Conservation (phyloP, 2,797 vertebrate genomes). For the Scarus forsteni region DNA sequence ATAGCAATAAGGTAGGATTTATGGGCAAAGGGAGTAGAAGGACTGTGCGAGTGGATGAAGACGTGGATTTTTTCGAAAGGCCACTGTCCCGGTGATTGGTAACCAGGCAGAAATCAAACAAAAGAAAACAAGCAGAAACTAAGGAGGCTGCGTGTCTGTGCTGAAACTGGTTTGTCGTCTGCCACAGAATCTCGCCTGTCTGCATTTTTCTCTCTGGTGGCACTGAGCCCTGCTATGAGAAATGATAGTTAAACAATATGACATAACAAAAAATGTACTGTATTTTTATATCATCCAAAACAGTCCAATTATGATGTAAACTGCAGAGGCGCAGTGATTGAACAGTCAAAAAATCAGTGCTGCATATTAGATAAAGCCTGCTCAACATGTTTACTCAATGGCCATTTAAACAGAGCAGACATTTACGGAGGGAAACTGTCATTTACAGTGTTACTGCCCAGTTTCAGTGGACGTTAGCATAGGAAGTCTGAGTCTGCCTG, state of each 20-base stretch:
- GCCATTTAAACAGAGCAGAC: background rate
- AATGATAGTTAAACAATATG: constrained; percentile 10
- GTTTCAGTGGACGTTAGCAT: background rate
- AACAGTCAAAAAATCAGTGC: too few species aligned
- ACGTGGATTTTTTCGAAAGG: background rate
- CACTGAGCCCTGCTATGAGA: constrained; percentile 6
- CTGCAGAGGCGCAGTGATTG: background rate
- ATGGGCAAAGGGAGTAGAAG: background rate
- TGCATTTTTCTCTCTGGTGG: constrained; percentile 66
- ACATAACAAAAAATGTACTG: constrained; percentile 11
- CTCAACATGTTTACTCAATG: background rate
- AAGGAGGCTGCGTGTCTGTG: constrained; percentile 19
- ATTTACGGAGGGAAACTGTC: background rate
- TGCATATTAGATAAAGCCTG: background rate
- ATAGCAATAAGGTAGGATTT: background rate
- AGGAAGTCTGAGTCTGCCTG: background rate
- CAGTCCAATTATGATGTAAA: constrained; percentile 2
- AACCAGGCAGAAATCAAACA: constrained; percentile 5
- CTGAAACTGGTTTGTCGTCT: constrained; percentile 73
- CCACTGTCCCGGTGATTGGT: constrained; percentile 7
- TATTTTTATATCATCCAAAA: constrained; percentile 18
- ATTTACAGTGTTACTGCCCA: background rate
- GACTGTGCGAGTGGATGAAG: constrained; percentile 15
- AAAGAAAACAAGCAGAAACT: constrained; percentile 49
- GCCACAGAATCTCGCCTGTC: constrained; percentile 60